Evolutionary conservation across 2,797 vertebrate species (phyloP).

Genomic region (Tauraco hartlaubi): DNA sequence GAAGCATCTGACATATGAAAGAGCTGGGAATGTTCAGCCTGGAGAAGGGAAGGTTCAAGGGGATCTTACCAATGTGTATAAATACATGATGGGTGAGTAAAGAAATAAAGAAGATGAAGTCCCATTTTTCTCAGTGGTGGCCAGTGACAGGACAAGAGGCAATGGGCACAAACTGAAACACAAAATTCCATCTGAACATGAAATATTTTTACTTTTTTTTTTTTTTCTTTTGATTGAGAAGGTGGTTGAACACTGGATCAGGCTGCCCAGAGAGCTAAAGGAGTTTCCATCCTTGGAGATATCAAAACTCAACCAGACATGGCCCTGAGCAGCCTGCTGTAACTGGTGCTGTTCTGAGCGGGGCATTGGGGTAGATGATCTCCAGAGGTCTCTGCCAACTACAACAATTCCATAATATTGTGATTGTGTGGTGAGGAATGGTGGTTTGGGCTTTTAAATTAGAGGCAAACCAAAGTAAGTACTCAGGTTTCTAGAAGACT

Average conservation of each 20-base stretch:
- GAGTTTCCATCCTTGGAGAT: background rate
- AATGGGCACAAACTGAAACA: too few relatives aligned
- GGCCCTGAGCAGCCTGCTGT: background rate
- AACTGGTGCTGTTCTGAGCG: background rate
- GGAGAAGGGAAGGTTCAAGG: background rate
- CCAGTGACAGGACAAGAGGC: too few relatives aligned
- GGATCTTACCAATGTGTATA: background rate
- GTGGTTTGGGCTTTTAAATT: background rate
- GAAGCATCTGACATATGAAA: fast-evolving
- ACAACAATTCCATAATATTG: background rate
- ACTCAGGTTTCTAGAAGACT: background rate
- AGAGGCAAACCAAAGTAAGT: background rate
- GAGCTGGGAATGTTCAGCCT: background rate
- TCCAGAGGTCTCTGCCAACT: background rate
- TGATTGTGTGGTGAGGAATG: background rate
- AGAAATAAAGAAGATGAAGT: too few relatives aligned
- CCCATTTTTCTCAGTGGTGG: too few relatives aligned
- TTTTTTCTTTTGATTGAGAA: background rate
- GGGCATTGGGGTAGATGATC: fast-evolving
- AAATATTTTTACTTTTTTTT: background rate
- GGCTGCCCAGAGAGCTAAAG: fast-evolving
- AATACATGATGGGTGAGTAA: too few relatives aligned
- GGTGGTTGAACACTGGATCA: background rate
- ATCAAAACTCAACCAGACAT: background rate
- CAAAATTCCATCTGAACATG: background rate